These are phyloP conservation scores for Aleiodes leptofemur DNA, from an alignment of 2,888 invertebrate genomes.

Conservation along the genomic window DNA sequence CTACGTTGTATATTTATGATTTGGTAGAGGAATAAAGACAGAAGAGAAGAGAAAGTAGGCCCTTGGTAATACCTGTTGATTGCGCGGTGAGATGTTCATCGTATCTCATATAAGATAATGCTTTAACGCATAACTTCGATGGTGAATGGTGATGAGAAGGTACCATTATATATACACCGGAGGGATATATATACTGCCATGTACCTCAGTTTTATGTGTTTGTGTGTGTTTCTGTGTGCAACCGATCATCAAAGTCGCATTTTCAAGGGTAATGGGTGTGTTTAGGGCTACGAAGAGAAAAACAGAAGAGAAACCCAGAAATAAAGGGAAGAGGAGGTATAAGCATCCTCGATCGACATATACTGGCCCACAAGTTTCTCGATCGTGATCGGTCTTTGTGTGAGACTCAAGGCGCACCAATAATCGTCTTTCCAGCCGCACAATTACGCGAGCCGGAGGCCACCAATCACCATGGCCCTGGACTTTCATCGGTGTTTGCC, in stretches of 20 bases:
- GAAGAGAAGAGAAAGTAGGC: slow-evolving; percentile 52
- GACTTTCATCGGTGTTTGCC: slow-evolving; percentile 51
- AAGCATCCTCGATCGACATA: slow-evolving; percentile 51
- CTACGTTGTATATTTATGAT: slow-evolving; percentile 50
- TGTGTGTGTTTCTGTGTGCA: slow-evolving; percentile 51
- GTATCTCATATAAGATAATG: slow-evolving; percentile 33
- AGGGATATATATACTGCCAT: slow-evolving; percentile 48
- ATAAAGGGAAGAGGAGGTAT: slow-evolving; percentile 35
- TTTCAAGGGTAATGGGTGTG: slow-evolving; percentile 71
- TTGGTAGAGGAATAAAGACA: slow-evolving; percentile 43
- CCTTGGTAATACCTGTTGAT: slow-evolving; percentile 55
- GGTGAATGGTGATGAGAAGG: slow-evolving; percentile 42
- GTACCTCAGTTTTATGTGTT: slow-evolving; percentile 25
- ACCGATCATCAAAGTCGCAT: slow-evolving; percentile 75
- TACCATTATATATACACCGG: not conserved
- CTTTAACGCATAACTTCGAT: slow-evolving; percentile 39
- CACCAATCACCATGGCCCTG: slow-evolving; percentile 63
- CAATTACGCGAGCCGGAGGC: slow-evolving; percentile 69
- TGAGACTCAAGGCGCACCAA: slow-evolving; percentile 65
- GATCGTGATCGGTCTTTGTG: slow-evolving; percentile 65
- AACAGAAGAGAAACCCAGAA: slow-evolving; percentile 45
- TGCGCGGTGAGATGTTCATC: slow-evolving; percentile 39
- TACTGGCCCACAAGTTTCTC: slow-evolving; percentile 57
- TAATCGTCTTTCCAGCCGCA: slow-evolving; percentile 71
- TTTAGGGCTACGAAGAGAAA: slow-evolving; percentile 62